Base-by-base conservation (phyloP, 2,113 vertebrate species). In the Prunella fulvescens region DNA sequence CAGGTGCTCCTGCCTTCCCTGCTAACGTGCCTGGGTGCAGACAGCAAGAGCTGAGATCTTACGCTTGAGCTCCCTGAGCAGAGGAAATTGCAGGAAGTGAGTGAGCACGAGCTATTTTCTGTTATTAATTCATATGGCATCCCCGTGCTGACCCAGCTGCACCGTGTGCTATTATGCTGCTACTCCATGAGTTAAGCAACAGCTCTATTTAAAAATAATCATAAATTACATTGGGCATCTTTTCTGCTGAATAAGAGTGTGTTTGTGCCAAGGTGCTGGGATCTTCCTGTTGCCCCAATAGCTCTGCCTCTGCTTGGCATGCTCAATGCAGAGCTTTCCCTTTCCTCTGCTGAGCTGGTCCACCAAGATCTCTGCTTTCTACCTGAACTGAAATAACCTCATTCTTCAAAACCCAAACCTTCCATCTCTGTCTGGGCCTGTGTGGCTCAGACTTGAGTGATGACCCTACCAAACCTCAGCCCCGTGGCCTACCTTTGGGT, bases 71-170 rank as follows among this genome's bases (percentile, higher is more conserved):
- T 92, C 76, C 18, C 64, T 15, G 72, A 86, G 77, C 81, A 81
- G 50, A 79, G 92, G 84, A 88, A 96, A 96, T 93, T 92, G 92
- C 94, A 95, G 95, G 95, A 96, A 95, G 92, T 91, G 94, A 94
- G 89, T 23, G 91, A 96, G 89, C 70, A 64, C 1, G n/a, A 79
- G 89, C 89, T 93, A 86, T 95, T 95, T 93, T 91, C 65, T 95
- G 69, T 92, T 79, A 95, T 93, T 93, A 96, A 89, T 91, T 96
- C 89, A 20, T 17, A 11, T 37, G 96, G 94, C 94, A 91, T 84
- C 83, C 80, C 83, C 0, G 0, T 71, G 95, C 92, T 94, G 95
- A 94, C 92, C 96, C 92, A 95, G 95, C 91, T 25, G 12, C 77
- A 12, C 5, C 0, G 44, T 44, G 57, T 84, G 58, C 35, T 70